Percentiles rank a stretch among this genome's conserved stretches.
phyloP scores from a whole-genome alignment of 2,888 invertebrate genomes.

The Gandaritis pyraliata region DNA sequence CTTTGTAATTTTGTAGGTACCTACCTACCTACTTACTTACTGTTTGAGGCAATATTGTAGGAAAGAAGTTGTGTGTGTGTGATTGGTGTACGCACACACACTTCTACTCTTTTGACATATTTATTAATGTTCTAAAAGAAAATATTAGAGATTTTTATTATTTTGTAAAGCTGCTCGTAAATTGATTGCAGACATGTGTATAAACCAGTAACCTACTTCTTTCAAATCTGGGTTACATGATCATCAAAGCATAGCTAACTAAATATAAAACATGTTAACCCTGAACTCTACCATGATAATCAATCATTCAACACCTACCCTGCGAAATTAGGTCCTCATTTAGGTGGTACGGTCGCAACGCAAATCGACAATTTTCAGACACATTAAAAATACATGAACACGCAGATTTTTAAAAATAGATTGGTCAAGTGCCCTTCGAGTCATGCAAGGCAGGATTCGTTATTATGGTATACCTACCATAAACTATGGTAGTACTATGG shows the following conservation, averaged over 20 bases:
- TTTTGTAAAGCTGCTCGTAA: not conserved
- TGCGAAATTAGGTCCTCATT: not conserved
- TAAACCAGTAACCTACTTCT: not conserved
- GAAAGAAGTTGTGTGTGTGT: too few species aligned
- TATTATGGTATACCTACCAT: too few species aligned
- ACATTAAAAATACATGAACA: not conserved
- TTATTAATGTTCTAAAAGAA: not conserved
- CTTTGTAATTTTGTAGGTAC: conserved; percentile 10
- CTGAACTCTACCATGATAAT: too few species aligned
- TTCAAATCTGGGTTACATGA: too few species aligned
- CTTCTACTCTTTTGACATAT: not conserved
- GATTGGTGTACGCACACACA: not conserved
- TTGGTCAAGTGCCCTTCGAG: too few species aligned
- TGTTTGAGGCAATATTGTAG: too few species aligned
- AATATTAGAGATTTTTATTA: not conserved
- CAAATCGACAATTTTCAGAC: not conserved
- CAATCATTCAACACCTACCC: not conserved
- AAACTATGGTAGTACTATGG: too few species aligned
- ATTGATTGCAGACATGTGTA: not conserved
- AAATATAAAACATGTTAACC: too few species aligned
- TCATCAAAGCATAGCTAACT: too few species aligned
- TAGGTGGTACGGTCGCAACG: not conserved
- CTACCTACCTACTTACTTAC: not conserved
- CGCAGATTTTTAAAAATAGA: not conserved
- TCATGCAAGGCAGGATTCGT: too few species aligned